phyloP scores from a whole-genome alignment of 2,888 invertebrate genomes.

The Chrysodeixis includens region DNA sequence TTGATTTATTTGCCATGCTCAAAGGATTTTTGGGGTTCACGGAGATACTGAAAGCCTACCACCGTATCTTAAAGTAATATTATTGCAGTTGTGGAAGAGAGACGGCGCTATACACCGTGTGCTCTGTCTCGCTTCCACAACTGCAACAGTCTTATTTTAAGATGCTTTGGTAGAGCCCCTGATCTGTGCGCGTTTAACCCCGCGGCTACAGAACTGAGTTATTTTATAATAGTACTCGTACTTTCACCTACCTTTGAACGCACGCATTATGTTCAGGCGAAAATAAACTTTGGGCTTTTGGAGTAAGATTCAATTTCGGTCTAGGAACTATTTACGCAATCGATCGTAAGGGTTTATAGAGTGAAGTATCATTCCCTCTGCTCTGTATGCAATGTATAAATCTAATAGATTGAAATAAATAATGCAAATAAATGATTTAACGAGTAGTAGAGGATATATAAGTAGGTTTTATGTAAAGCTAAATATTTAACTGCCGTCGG shows the following conservation, averaged over 20 bases:
- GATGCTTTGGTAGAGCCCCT: too few relatives aligned
- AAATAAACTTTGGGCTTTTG: background rate
- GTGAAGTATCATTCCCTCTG: background rate
- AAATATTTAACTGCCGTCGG: too few relatives aligned
- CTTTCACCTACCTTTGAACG: background rate
- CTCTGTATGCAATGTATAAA: too few relatives aligned
- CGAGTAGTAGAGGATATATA: too few relatives aligned
- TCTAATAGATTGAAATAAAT: too few relatives aligned
- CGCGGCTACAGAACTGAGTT: background rate
- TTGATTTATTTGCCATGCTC: constrained; percentile 44
- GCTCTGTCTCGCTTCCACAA: too few relatives aligned
- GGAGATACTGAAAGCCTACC: background rate
- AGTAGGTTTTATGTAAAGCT: too few relatives aligned
- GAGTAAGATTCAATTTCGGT: background rate
- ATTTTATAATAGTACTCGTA: background rate
- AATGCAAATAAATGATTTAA: too few relatives aligned
- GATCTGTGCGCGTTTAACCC: background rate
- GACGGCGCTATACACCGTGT: too few relatives aligned
- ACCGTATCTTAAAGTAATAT: too few relatives aligned
- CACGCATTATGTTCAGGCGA: background rate
- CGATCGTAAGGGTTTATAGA: background rate
- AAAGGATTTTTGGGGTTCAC: constrained; percentile 32
- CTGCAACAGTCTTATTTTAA: too few relatives aligned
- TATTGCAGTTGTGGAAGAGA: too few relatives aligned
- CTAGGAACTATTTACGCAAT: background rate